phyloP scores from a whole-genome alignment of 2,888 invertebrate species.

The Leptura quadrifasciata region DNA sequence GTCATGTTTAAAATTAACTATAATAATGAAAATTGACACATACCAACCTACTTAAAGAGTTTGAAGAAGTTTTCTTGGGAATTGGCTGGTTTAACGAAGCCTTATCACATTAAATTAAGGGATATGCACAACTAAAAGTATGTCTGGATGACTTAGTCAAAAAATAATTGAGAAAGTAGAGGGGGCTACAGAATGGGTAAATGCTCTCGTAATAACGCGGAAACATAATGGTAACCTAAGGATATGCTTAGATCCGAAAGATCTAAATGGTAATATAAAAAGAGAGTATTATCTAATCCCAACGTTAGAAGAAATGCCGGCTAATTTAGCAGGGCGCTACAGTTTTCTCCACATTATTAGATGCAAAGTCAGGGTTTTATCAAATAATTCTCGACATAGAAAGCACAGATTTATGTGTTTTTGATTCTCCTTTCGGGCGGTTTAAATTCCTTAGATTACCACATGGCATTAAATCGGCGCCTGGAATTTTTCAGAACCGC shows the following conservation, averaged over 20 bases:
- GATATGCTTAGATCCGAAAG: constrained; percentile 63
- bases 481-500: too few relatives aligned
- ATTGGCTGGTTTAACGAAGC: constrained; percentile 52
- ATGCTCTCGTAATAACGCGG: constrained; percentile 51
- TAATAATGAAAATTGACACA: background rate
- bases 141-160: constrained; percentile 47
- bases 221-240: constrained; percentile 53
- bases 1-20: too few relatives aligned
- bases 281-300: constrained; percentile 54
- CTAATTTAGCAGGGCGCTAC: constrained; percentile 58
- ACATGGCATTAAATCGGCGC: too few relatives aligned
- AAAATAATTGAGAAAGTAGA: constrained; percentile 48
- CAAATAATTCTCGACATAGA: constrained; percentile 44
- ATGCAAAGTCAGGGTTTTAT: constrained; percentile 55
- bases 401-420: constrained; percentile 43
- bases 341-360: constrained; percentile 57
- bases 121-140: constrained; percentile 46
- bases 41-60: constrained; percentile 43
- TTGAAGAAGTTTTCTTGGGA: constrained; percentile 46
- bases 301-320: constrained; percentile 60
- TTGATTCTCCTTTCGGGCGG: constrained; percentile 47
- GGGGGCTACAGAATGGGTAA: constrained; percentile 51
- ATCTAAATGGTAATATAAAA: constrained; percentile 61
- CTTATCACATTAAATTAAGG: constrained; percentile 24
- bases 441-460: too few relatives aligned